A percentile compares a stretch with the other conserved stretches of the same genome.
phyloP scores from a whole-genome alignment of 2,113 vertebrate species.

The Protobothrops mucrosquamatus region DNA sequence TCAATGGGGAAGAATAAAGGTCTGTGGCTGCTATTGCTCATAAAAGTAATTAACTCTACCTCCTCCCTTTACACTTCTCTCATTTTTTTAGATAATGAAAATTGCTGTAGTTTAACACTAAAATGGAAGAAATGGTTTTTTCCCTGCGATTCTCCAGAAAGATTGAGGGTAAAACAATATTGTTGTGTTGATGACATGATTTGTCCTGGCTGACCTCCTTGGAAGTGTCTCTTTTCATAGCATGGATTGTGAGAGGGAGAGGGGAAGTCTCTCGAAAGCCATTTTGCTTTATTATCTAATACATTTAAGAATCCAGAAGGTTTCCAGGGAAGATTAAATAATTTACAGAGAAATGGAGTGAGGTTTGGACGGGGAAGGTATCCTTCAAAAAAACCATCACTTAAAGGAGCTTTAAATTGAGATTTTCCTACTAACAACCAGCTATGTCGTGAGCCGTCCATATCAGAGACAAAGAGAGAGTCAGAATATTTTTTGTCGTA shows the following conservation, averaged over 20 bases:
- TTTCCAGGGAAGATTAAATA: constrained; percentile 38
- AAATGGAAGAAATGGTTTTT: constrained; percentile 20
- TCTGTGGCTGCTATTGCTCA: background rate
- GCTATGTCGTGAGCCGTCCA: constrained; percentile 11
- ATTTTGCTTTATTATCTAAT: constrained; percentile 31
- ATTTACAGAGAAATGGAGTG: constrained; percentile 38
- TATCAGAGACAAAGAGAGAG: fast-evolving
- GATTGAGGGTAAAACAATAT: background rate
- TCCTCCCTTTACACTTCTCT: constrained; percentile 10
- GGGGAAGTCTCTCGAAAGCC: constrained; percentile 6
- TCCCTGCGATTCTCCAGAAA: constrained; percentile 19
- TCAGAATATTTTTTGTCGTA: constrained; percentile 19
- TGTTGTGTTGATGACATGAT: constrained; percentile 1
- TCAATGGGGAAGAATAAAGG: background rate
- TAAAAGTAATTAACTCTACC: constrained; percentile 10
- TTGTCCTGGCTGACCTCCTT: constrained; percentile 8
- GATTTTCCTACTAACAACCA: constrained; percentile 41
- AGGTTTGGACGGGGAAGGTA: background rate
- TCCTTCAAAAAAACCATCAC: fast-evolving
- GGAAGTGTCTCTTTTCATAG: constrained; percentile 31
- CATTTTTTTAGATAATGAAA: constrained; percentile 19
- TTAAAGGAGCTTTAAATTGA: constrained; percentile 32
- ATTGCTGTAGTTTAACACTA: background rate
- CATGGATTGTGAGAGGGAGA: background rate
- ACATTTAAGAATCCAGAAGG: constrained; percentile 25